Percentiles rank a stretch among this genome's conserved stretches.
These are phyloP conservation scores for Orius insidiosus DNA, from an alignment of 1,140 invertebrate species.

Conservation along the genomic window DNA sequence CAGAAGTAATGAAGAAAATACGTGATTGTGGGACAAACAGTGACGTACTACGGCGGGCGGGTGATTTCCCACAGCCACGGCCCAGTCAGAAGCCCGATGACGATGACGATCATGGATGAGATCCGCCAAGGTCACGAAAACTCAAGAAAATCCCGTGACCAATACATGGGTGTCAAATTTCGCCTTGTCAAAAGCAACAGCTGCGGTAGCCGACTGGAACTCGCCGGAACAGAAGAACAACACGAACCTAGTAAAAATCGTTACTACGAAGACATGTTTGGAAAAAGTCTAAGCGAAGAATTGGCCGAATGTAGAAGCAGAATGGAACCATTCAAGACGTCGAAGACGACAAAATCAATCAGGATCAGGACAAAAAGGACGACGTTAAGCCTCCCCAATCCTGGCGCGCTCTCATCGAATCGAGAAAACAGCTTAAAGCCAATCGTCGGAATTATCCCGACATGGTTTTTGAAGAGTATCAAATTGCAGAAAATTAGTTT, in stretches of 20 bases:
- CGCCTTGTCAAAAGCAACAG: slow-evolving; percentile 63
- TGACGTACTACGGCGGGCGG: slow-evolving; percentile 72
- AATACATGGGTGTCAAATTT: slow-evolving; percentile 24
- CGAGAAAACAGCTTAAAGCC: slow-evolving; percentile 11
- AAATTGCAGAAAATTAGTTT: slow-evolving; percentile 11
- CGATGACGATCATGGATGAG: slow-evolving; percentile 44
- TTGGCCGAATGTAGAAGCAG: slow-evolving; percentile 12
- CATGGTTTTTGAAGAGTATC: slow-evolving; percentile 15
- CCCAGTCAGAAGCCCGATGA: slow-evolving; percentile 40
- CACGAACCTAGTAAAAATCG: slow-evolving; percentile 48
- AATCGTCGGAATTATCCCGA: slow-evolving; percentile 5
- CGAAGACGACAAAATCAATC: slow-evolving; percentile 2
- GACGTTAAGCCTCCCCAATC: slow-evolving; percentile 7
- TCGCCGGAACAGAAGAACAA: slow-evolving; percentile 40
- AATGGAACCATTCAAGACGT: slow-evolving; percentile 17
- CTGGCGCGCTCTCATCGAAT: slow-evolving; percentile 15
- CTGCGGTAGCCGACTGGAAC: slow-evolving; percentile 60
- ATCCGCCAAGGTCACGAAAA: slow-evolving; percentile 24
- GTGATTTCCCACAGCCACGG: slow-evolving; percentile 47
- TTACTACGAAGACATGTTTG: slow-evolving; percentile 13
- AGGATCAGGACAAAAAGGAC: slow-evolving; percentile 1
- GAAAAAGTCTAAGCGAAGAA: slow-evolving; percentile 12
- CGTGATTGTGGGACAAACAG: slow-evolving; percentile 62
- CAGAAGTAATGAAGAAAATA: slow-evolving; percentile 67
- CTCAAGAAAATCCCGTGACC: slow-evolving; percentile 5